Evolutionary conservation across 2,888 invertebrate genomes (phyloP).

Genomic region (Agriopis aurantiaria): DNA sequence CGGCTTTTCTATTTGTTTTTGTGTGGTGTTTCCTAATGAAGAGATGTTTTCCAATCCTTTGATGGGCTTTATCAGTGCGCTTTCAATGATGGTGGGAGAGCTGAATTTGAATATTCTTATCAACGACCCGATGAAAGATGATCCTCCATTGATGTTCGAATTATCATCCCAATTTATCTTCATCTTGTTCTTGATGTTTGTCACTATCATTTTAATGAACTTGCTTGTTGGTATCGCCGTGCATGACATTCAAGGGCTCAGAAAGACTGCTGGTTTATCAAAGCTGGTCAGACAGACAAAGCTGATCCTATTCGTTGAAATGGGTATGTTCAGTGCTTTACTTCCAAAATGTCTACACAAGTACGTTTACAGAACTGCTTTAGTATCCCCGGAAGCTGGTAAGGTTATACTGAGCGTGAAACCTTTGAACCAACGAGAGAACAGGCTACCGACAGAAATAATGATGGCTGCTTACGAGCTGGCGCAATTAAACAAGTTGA

Average conservation of each 20-base stretch:
- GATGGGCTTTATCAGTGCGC: slow-evolving; percentile 92
- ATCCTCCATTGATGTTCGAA: slow-evolving; percentile 90
- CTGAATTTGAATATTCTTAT: slow-evolving; percentile 91
- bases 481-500: slow-evolving; percentile 90
- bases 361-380: slow-evolving; percentile 91
- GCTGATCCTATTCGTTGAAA: slow-evolving; percentile 93
- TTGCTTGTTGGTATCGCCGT: slow-evolving; percentile 94
- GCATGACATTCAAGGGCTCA: slow-evolving; percentile 94
- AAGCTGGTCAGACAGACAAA: slow-evolving; percentile 94
- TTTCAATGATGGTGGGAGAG: slow-evolving; percentile 96
- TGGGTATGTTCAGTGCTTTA: slow-evolving; percentile 92
- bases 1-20: slow-evolving; percentile 95
- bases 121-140: slow-evolving; percentile 89
- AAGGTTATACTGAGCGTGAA: slow-evolving; percentile 93
- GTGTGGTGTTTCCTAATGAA: slow-evolving; percentile 94
- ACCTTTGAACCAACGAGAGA: slow-evolving; percentile 93
- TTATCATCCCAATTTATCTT: slow-evolving; percentile 93
- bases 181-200: slow-evolving; percentile 92
- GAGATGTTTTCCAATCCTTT: slow-evolving; percentile 94
- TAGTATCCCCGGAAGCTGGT: slow-evolving; percentile 93
- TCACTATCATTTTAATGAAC: slow-evolving; percentile 95
- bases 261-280: slow-evolving; percentile 94
- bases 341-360: slow-evolving; percentile 91
- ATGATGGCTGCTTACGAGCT: slow-evolving; percentile 93
- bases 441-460: slow-evolving; percentile 91